phyloP scores from a whole-genome alignment of 2,888 invertebrate species.

The Steromphala cineraria region DNA sequence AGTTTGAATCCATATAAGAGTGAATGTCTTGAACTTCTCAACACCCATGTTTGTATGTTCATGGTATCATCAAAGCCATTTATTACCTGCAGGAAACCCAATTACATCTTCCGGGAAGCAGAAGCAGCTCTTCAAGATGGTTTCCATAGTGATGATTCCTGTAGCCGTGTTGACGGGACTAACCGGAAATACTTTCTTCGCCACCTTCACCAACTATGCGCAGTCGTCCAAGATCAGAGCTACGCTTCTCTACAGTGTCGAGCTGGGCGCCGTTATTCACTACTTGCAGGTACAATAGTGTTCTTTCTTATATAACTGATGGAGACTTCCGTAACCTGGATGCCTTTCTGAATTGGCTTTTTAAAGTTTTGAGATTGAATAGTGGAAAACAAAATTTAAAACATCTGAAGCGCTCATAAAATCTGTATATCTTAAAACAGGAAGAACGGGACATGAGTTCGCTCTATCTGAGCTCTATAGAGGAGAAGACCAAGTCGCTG shows the following conservation, averaged over 20 bases:
- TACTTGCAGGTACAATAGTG: background rate
- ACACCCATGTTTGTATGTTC: too few species aligned
- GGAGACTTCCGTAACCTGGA: too few species aligned
- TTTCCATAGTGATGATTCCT: slow-evolving; percentile 60
- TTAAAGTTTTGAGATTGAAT: too few species aligned
- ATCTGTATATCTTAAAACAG: slow-evolving; percentile 33
- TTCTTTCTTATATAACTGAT: too few species aligned
- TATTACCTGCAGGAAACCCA: slow-evolving; percentile 62
- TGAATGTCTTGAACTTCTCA: too few species aligned
- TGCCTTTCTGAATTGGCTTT: too few species aligned
- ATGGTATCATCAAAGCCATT: too few species aligned
- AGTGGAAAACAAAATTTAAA: too few species aligned
- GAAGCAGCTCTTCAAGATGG: slow-evolving; percentile 63
- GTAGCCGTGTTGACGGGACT: slow-evolving; percentile 58
- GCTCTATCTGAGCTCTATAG: slow-evolving; percentile 61
- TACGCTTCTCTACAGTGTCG: slow-evolving; percentile 41
- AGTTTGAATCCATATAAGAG: too few species aligned
- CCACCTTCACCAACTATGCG: slow-evolving; percentile 49
- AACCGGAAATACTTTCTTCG: slow-evolving; percentile 59
- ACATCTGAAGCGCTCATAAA: slow-evolving; percentile 29
- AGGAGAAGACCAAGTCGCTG: slow-evolving; percentile 59
- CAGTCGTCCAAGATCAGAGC: slow-evolving; percentile 46
- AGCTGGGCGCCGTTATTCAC: slow-evolving; percentile 9
- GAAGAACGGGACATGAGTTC: slow-evolving; percentile 66
- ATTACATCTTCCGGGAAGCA: slow-evolving; percentile 61